These are phyloP conservation scores for Zoanthus sansibaricus DNA, from an alignment of 92 coral and sea anemone species.

Conservation along the genomic window DNA sequence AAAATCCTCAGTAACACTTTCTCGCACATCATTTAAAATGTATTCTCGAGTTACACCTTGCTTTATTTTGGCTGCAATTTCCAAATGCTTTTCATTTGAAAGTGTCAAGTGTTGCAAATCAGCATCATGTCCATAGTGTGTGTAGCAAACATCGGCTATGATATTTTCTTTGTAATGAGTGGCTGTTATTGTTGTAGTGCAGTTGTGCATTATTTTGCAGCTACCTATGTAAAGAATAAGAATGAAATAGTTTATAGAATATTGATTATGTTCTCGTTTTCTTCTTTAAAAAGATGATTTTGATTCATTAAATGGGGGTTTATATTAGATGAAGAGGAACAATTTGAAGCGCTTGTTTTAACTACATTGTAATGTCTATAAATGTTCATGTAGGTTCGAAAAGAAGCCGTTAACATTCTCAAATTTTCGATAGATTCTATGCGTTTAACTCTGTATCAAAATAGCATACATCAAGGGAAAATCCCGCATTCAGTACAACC, in stretches of 20 bases:
- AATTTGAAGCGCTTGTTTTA: too few species aligned
- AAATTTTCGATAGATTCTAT: too few species aligned
- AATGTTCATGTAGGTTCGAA: too few species aligned
- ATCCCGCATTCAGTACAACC: too few species aligned
- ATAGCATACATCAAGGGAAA: too few species aligned
- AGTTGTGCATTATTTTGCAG: conserved; percentile 49
- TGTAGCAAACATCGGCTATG: conserved; percentile 49
- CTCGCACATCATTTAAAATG: conserved; percentile 35
- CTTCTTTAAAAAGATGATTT: background rate
- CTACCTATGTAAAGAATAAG: conserved; percentile 11
- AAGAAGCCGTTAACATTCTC: too few species aligned
- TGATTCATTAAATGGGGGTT: background rate
- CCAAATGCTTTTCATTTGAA: background rate
- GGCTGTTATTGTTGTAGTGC: conserved; percentile 49
- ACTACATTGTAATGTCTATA: too few species aligned
- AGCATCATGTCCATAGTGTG: conserved; percentile 36
- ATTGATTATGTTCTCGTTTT: background rate
- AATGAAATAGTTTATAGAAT: background rate
- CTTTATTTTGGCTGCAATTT: conserved; percentile 39
- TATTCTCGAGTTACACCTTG: conserved; percentile 41
- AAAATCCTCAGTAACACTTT: conserved; percentile 33
- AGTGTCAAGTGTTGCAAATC: conserved; percentile 6
- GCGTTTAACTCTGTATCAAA: too few species aligned
- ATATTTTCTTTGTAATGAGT: conserved; percentile 20
- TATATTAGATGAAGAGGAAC: too few species aligned